Evolutionary conservation across 2,888 invertebrate species (phyloP), one percentile per base, ranked within the genome.

Genomic region (Drosophila putrida): DNA sequence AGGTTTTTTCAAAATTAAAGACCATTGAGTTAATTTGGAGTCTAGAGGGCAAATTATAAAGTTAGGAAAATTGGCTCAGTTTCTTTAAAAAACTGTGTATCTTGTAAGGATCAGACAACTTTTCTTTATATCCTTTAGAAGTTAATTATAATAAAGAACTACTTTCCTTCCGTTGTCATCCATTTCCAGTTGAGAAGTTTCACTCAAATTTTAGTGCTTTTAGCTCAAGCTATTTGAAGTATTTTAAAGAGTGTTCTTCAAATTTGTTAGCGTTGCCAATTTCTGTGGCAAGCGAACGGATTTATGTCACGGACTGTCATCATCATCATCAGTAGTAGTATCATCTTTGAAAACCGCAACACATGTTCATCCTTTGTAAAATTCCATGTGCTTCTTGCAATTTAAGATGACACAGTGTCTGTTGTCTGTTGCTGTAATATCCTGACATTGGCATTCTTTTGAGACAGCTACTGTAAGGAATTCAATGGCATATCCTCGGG

Each of bases 361-460:
- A 28, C 44, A 9, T 44, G 44, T 13, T n/a, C 27, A 13, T 13
- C 46, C 46, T 46, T 28, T 28, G 13, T 28, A 13, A 13, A 27
- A 44, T 46, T 28, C 28, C 46, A 28, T 28, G 13, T 46, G 13
- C 28, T 46, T 8, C 28, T n/a, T 28, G 28, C 28, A 8, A 28
- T 44, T 44, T 44, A 28, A 27, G 27, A 44, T 25, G 44, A 27
- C 27, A 27, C 6, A 44, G n/a, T 44, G 27, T 44, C 44, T 44
- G 44, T n/a, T 44, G 27, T 44, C 44, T 44, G 44, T n/a, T 44
- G 28, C 4, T 27, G 27, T 11, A 44, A 28, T 28, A 46, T 13
- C 28, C 27, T 28, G 46, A 9, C 28, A 28, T 4, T 4, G 13
- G 27, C 27, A 44, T 27, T 46, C 13, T 28, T 13, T 28, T 46